Base-by-base conservation (phyloP, 2,797 vertebrate species). In the Pangasius djambal region DNA sequence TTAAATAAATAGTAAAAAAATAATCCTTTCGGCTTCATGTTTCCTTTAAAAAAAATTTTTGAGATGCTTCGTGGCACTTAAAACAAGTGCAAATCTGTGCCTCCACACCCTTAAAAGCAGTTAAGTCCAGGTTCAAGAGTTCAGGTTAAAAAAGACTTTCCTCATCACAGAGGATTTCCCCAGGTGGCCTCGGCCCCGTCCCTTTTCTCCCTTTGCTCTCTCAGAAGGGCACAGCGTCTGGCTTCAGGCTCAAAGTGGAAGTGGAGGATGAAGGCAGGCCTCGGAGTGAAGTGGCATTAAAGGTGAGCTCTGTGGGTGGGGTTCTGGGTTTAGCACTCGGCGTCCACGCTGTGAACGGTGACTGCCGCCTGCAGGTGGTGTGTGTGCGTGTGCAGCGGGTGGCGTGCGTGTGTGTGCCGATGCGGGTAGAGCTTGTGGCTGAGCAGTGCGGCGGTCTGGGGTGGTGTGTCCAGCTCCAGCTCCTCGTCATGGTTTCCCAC, bases 1-100 rank as follows among this genome's bases (percentile, higher is more conserved):
- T 98, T 98, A 95, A 99, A 99, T 99, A 99, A 99, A 99, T 99
- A 99, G 97, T 99, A 99, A 97, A 99, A 99, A 99, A 99, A 99
- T 98, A 99, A 97, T 97, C 94, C 96, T 97, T 97, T 97, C 92
- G 92, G 93, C 90, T 93, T 94, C 85, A 87, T 94, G 92, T 88
- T 91, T 86, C 91, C 87, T 89, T 83, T 83, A 95, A 96, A 95
- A 97, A 97, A 95, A 94, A 48, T n/a, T n/a, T 28, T 92, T 90
- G 92, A 97, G 95, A 95, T 95, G 96, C 93, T 94, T 94, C 91
- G 92, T 94, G 92, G 94, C 87, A 91, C 91, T 90, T 91, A 88
- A 59, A 90, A 91, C 57, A 88, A 92, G 90, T 93, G 90, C 90
- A 90, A 82, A 92, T 84, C 86, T 70, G 61, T 74, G 79, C 65